phyloP scores from a whole-genome alignment of 2,888 invertebrate genomes.

The Dione juno region DNA sequence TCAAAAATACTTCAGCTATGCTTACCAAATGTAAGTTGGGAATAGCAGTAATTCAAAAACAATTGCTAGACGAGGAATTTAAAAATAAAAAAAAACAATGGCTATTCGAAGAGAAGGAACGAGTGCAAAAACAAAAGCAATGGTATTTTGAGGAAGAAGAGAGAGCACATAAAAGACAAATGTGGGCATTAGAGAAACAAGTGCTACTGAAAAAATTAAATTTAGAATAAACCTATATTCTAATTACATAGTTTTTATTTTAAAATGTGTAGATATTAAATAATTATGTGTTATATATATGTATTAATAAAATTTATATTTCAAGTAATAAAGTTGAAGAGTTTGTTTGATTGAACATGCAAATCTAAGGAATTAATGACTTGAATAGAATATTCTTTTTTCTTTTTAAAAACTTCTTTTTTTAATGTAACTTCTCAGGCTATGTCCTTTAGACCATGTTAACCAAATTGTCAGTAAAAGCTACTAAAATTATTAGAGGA shows the following conservation, averaged over 20 bases:
- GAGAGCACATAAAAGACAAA: conserved; percentile 8
- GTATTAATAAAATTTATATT: no score
- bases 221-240: neutral
- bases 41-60: neutral
- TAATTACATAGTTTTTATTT: neutral
- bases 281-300: no score
- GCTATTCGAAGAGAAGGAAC: neutral
- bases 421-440: no score
- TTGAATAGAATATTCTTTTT: no score
- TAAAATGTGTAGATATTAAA: neutral
- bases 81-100: conserved; percentile 8
- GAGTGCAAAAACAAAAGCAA: neutral
- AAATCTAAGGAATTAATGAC: no score
- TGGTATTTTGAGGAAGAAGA: conserved; percentile 21
- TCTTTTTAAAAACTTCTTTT: no score
- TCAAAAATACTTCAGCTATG: neutral
- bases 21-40: neutral
- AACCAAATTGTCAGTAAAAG: no score
- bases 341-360: no score
- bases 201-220: neutral
- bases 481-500: no score
- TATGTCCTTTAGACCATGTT: no score
- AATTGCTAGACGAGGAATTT: neutral
- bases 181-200: conserved; percentile 14
- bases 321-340: no score